Evolutionary conservation across 2,797 vertebrate genomes (phyloP), one percentile per base, ranked within the genome.

Genomic region (Parotocinclus haroldoi): DNA sequence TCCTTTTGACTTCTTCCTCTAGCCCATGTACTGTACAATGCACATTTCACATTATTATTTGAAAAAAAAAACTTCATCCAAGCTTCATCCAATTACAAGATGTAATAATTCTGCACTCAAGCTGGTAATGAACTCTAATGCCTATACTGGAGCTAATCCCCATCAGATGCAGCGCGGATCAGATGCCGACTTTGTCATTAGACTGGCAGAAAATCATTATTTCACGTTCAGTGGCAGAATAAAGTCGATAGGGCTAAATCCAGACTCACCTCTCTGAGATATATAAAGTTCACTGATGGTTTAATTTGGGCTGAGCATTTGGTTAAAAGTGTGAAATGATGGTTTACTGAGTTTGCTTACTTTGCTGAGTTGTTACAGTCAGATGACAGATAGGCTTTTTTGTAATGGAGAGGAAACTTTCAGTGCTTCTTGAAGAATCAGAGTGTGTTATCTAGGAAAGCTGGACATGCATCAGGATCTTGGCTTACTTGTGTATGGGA

Each of bases 141-240:
- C 81, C 64, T 12, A 73, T 63, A 70, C 77, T 74, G 27, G 73
- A 63, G 70, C 70, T 85, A 81, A 85, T 83, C 76, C 80, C 78
- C 78, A 74, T 62, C 66, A 78, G 82, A 84, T 77, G 75, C 61
- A 13, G 60, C 59, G 66, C 54, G 79, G 79, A 85, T 86, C 86
- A 80, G 81, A 85, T 80, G 84, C 88, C 83, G 79, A 91, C 93
- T 97, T 96, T 97, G 94, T 97, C 96, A 97, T 97, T 96, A 96
- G 90, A 96, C 92, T 87, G 92, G 93, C 95, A 96, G 93, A 96
- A 96, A 98, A 96, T 96, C 94, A 96, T 96, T 98, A 96, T 96
- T 98, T 93, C 90, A 92, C 95, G 94, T 96, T 95, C 90, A 90
- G 91, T 92, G 87, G 91, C 87, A 93, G 92, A 93, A 94, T 92